phyloP scores from a whole-genome alignment of 2,113 vertebrate species.

The Stegostoma tigrinum region DNA sequence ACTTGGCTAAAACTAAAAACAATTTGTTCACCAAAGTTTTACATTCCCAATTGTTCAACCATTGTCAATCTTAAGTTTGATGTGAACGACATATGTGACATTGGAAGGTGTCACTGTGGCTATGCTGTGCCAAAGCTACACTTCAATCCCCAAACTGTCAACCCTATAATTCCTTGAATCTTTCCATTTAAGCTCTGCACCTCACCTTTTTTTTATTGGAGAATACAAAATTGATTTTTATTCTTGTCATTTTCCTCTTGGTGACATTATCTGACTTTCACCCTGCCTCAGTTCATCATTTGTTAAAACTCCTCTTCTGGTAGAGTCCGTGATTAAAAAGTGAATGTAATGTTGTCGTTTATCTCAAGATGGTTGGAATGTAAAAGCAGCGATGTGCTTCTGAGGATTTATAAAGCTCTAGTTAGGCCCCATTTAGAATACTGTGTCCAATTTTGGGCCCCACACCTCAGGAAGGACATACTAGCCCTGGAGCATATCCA shows the following conservation, averaged over 20 bases:
- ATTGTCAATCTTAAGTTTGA: background rate
- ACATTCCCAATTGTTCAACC: background rate
- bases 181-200: background rate
- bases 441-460: no score
- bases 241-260: background rate
- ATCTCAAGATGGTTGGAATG: no score
- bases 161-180: background rate
- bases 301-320: no score
- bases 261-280: background rate
- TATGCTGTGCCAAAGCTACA: background rate
- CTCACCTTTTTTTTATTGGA: background rate
- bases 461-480: no score
- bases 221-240: background rate
- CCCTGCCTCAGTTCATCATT: background rate
- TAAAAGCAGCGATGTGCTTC: no score
- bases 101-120: background rate
- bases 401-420: no score
- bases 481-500: no score
- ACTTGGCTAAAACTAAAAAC: background rate
- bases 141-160: background rate
- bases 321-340: no score
- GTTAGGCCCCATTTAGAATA: no score
- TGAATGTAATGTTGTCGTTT: no score
- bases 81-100: background rate
- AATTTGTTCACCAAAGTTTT: conserved; percentile 3